Percentiles rank a stretch among this genome's conserved stretches.
Conservation (phyloP, 64 coral and sea anemone species). For the Pocillopora damicornis region DNA sequence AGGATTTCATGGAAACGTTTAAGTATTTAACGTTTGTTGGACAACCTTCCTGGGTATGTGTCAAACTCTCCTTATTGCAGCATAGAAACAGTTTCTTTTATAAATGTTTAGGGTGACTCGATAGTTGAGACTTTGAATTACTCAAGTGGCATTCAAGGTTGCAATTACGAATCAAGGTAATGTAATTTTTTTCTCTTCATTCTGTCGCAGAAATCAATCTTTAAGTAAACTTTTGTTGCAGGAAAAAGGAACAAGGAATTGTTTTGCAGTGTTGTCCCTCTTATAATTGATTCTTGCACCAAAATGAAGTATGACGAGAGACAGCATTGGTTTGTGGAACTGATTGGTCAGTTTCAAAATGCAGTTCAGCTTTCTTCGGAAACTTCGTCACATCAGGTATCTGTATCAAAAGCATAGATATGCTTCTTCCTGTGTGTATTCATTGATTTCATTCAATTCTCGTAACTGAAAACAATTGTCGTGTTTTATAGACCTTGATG, state of each 20-base stretch:
- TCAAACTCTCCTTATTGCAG: no score
- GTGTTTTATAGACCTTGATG: not conserved
- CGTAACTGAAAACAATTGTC: not conserved
- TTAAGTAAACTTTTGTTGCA: not conserved
- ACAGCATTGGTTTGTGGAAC: conserved; percentile 23
- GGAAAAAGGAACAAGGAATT: conserved; percentile 4
- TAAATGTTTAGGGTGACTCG: no score
- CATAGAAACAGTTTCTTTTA: no score
- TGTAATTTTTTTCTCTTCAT: no score
- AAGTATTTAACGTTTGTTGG: no score
- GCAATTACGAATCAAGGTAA: no score
- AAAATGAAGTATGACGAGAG: not conserved
- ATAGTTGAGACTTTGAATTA: no score
- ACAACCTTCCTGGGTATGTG: no score
- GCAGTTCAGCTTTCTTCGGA: not conserved
- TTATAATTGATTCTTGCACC: not conserved
- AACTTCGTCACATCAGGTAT: conserved; percentile 1
- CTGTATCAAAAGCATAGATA: not conserved
- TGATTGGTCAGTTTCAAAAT: conserved; percentile 32
- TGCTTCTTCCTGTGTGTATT: not conserved
- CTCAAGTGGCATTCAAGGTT: no score
- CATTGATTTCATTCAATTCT: not conserved
- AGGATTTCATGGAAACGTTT: no score
- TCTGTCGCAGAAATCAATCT: no score
- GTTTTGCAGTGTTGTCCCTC: not conserved